Percentiles rank a stretch among this genome's conserved stretches.
These are phyloP conservation scores for Arnoldichthys spilopterus DNA, from an alignment of 2,797 vertebrate species.

Conservation along the genomic window DNA sequence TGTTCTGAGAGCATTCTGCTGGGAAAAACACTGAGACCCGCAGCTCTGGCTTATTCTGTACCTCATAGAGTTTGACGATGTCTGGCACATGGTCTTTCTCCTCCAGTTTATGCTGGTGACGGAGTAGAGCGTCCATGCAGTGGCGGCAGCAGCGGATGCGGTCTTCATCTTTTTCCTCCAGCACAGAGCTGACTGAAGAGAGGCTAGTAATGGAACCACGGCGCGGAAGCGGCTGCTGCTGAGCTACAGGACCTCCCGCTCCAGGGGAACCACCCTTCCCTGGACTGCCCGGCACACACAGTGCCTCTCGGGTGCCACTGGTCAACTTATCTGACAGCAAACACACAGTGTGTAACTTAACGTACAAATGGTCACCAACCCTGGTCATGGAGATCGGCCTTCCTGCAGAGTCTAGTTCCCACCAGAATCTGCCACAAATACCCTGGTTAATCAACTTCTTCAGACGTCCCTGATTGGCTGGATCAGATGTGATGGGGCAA, in stretches of 20 bases:
- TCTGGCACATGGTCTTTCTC: constrained; percentile 90
- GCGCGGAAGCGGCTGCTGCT: constrained; percentile 86
- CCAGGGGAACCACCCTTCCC: constrained; percentile 77
- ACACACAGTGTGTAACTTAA: not conserved
- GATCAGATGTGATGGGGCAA: too few species aligned
- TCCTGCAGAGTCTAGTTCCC: too few species aligned
- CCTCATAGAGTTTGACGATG: constrained; percentile 93
- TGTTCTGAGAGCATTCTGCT: not conserved
- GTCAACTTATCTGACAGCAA: constrained; percentile 87
- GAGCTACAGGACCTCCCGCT: constrained; percentile 66
- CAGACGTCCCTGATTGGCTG: too few species aligned
- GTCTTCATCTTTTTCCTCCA: constrained; percentile 96
- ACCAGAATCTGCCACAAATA: too few species aligned
- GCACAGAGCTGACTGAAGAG: constrained; percentile 90
- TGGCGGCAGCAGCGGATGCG: constrained; percentile 93
- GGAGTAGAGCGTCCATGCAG: constrained; percentile 91
- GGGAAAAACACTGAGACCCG: not conserved
- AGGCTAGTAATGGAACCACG: constrained; percentile 93
- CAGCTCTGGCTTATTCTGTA: constrained; percentile 48
- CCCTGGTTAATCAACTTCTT: too few species aligned
- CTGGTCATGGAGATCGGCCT: too few species aligned
- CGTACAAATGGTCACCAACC: too few species aligned
- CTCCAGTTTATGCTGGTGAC: constrained; percentile 91
- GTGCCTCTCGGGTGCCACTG: constrained; percentile 85
- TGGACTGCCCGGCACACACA: constrained; percentile 83